Evolutionary conservation across 2,113 vertebrate genomes (phyloP).

Genomic region (Pluvianellus socialis): DNA sequence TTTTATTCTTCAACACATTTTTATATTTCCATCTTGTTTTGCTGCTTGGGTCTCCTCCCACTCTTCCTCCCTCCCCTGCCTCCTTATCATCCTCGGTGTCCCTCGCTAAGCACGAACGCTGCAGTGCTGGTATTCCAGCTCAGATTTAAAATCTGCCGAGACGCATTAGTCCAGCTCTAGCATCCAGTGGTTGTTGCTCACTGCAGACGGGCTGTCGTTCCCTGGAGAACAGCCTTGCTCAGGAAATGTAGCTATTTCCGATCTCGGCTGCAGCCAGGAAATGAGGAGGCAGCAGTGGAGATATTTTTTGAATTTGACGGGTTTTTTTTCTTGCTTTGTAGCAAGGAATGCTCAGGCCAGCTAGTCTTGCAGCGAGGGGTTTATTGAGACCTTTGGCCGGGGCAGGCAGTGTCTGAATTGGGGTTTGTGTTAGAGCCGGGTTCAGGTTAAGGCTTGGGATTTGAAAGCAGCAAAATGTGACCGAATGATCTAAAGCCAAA

Average conservation of each 20-base stretch:
- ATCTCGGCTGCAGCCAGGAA: slow-evolving; percentile 54
- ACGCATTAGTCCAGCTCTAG: neutral
- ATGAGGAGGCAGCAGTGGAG: slow-evolving; percentile 51
- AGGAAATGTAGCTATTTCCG: slow-evolving; percentile 69
- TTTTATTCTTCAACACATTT: neutral
- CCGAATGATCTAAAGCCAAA: neutral
- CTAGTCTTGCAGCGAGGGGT: neutral
- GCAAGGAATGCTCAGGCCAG: neutral
- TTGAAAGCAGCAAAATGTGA: neutral
- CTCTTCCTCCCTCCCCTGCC: neutral
- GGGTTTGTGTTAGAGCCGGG: neutral
- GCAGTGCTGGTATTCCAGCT: neutral
- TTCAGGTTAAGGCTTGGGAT: neutral
- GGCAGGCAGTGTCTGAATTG: too few relatives aligned
- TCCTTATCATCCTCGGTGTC: neutral
- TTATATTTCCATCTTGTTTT: neutral
- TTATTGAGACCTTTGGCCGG: neutral
- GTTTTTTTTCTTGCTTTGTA: neutral
- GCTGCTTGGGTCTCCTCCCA: neutral
- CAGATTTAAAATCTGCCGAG: fast-evolving
- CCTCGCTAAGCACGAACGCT: neutral
- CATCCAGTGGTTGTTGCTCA: neutral
- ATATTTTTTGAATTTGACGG: slow-evolving; percentile 33
- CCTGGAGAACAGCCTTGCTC: slow-evolving; percentile 58
- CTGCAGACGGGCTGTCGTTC: slow-evolving; percentile 10